These are phyloP conservation scores for Anneissia japonica DNA, from an alignment of 35 echinoderm and acorn worm species.

Conservation along the genomic window DNA sequence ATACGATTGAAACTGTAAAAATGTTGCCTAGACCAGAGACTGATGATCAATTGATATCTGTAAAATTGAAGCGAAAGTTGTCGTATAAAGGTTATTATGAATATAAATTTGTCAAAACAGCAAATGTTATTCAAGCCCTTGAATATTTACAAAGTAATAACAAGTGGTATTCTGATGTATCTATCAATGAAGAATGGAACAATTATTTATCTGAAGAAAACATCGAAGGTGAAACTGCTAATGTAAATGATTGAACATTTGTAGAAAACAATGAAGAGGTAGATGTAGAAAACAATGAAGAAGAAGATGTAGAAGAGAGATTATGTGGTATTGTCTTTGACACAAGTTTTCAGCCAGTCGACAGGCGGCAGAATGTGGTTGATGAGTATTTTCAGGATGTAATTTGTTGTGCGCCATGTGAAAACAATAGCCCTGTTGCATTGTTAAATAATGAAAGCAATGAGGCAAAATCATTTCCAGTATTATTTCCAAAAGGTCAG, in stretches of 20 bases:
- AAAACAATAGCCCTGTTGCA: slow-evolving; percentile 58
- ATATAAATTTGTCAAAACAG: slow-evolving; percentile 50
- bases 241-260: too few relatives aligned
- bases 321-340: slow-evolving; percentile 15
- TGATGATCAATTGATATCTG: slow-evolving; percentile 40
- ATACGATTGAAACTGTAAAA: slow-evolving; percentile 33
- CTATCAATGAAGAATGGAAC: slow-evolving; percentile 30
- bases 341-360: slow-evolving; percentile 47
- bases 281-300: slow-evolving; percentile 20
- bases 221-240: background rate
- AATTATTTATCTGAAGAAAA: slow-evolving; percentile 21
- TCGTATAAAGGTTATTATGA: slow-evolving; percentile 57
- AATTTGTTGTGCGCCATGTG: slow-evolving; percentile 52
- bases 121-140: slow-evolving; percentile 41
- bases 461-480: slow-evolving; percentile 43
- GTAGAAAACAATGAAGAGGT: background rate
- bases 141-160: slow-evolving; percentile 44
- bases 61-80: slow-evolving; percentile 59
- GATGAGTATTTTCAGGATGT: slow-evolving; percentile 53
- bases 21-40: slow-evolving; percentile 17
- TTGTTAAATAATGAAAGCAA: slow-evolving; percentile 34
- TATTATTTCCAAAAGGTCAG: slow-evolving; percentile 27
- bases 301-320: slow-evolving; percentile 10
- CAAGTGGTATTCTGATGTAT: slow-evolving; percentile 20
- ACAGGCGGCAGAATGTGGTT: slow-evolving; percentile 33